phyloP scores from a whole-genome alignment of 2,797 vertebrate genomes.

The Eutrigla gurnardus region DNA sequence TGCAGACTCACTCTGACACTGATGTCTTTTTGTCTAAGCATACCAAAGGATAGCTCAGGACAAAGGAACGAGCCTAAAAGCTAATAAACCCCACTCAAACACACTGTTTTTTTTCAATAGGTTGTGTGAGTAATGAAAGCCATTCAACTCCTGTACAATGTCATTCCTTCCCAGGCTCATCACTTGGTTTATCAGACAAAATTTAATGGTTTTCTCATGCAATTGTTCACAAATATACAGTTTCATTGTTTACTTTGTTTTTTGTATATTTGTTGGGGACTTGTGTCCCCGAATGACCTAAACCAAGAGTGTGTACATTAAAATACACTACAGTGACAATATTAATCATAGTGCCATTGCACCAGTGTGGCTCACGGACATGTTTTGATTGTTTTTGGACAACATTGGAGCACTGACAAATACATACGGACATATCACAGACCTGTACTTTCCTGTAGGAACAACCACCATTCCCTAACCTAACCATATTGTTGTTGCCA shows the following conservation, averaged over 20 bases:
- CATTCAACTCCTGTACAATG: constrained; percentile 27
- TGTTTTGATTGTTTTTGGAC: too few species aligned
- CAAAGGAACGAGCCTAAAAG: constrained; percentile 62
- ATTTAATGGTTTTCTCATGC: background rate
- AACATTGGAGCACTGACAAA: background rate
- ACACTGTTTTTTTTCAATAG: constrained; percentile 20
- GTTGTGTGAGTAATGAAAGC: constrained; percentile 38
- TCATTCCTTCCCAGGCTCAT: constrained; percentile 12
- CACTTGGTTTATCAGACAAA: constrained; percentile 2
- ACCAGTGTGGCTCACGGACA: too few species aligned
- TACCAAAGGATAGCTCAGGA: constrained; percentile 54
- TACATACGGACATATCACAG: background rate
- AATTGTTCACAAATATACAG: background rate
- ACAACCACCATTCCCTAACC: background rate
- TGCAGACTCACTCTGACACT: constrained; percentile 32
- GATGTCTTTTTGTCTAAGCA: constrained; percentile 49
- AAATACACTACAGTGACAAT: too few species aligned
- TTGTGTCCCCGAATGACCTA: too few species aligned
- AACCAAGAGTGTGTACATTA: too few species aligned
- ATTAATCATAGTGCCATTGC: too few species aligned
- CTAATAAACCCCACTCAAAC: constrained; percentile 67
- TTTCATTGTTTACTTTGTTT: background rate
- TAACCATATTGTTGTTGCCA: background rate
- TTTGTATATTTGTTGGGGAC: too few species aligned
- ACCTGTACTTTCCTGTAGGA: too few species aligned